Evolutionary conservation across 2,888 invertebrate genomes (phyloP).

Genomic region (Clepsis dumicolana): DNA sequence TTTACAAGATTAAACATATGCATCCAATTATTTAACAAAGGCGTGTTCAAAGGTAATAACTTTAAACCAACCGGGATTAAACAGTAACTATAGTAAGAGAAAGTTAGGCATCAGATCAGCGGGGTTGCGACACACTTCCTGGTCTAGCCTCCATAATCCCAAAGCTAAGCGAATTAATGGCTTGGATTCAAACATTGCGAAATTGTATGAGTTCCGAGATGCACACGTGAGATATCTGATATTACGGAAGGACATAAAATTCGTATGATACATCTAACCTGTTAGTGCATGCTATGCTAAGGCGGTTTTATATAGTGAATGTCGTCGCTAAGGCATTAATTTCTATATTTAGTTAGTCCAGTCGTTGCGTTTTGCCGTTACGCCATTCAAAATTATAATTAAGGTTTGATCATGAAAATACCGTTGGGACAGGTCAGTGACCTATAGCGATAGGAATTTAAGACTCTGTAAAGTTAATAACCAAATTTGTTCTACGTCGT

Average conservation of each 20-base stretch:
- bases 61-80: neutral
- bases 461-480: too few species aligned
- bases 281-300: neutral
- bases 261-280: neutral
- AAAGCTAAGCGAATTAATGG: conserved; percentile 33
- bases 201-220: conserved; percentile 1
- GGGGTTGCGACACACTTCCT: conserved; percentile 32
- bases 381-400: too few species aligned
- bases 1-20: neutral
- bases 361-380: too few species aligned
- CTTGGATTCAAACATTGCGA: neutral
- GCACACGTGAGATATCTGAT: neutral
- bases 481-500: too few species aligned
- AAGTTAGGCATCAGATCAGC: conserved; percentile 16
- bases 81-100: conserved; percentile 11
- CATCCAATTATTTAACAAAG: conserved; percentile 14
- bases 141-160: conserved; percentile 10
- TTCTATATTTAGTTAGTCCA: too few species aligned
- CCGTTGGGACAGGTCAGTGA: too few species aligned
- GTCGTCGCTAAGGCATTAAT: too few species aligned
- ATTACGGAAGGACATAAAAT: neutral
- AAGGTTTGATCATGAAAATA: too few species aligned
- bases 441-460: too few species aligned
- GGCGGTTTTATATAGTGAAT: neutral
- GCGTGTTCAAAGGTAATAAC: conserved; percentile 6